Evolutionary conservation across 2,797 vertebrate species (phyloP).

Genomic region (Halcyon smyrnensis): DNA sequence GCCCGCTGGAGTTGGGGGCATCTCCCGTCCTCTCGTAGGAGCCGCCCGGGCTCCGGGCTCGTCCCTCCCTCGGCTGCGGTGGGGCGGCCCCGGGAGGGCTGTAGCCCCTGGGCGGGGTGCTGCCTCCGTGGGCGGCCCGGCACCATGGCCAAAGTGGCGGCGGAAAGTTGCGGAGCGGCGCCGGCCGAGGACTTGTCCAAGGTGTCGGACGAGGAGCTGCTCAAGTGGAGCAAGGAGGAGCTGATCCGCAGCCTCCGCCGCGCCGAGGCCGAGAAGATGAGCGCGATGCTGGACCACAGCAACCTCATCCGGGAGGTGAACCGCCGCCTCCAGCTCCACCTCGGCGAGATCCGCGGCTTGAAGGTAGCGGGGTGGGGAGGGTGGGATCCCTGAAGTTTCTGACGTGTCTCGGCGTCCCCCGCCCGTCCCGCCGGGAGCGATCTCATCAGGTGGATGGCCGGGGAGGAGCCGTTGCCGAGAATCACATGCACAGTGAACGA

Average conservation of each 20-base stretch:
- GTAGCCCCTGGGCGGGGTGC: background rate
- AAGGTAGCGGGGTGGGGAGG: conserved; percentile 84
- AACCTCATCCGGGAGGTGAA: conserved; percentile 97
- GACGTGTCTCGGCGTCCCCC: background rate
- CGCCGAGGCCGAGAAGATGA: conserved; percentile 93
- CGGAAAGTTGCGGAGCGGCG: conserved; percentile 67
- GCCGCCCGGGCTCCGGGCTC: background rate
- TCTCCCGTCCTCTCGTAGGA: background rate
- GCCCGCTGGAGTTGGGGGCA: background rate
- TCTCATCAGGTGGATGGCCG: background rate
- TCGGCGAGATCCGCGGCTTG: conserved; percentile 93
- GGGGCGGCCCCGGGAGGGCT: background rate
- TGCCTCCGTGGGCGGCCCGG: background rate
- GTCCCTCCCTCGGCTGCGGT: background rate
- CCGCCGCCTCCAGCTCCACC: conserved; percentile 94
- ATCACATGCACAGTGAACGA: background rate
- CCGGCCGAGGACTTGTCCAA: conserved; percentile 89
- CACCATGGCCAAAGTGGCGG: conserved; percentile 83
- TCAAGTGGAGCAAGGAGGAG: conserved; percentile 93
- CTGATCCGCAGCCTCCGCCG: conserved; percentile 90
- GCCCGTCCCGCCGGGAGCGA: background rate
- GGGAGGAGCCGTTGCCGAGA: background rate
- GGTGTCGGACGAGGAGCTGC: conserved; percentile 90
- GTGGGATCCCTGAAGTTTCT: background rate
- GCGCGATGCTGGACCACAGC: conserved; percentile 95